Evolutionary conservation across 1,140 invertebrate species (phyloP), one percentile per base, ranked within the genome.

Genomic region (Nasonia longicornis): DNA sequence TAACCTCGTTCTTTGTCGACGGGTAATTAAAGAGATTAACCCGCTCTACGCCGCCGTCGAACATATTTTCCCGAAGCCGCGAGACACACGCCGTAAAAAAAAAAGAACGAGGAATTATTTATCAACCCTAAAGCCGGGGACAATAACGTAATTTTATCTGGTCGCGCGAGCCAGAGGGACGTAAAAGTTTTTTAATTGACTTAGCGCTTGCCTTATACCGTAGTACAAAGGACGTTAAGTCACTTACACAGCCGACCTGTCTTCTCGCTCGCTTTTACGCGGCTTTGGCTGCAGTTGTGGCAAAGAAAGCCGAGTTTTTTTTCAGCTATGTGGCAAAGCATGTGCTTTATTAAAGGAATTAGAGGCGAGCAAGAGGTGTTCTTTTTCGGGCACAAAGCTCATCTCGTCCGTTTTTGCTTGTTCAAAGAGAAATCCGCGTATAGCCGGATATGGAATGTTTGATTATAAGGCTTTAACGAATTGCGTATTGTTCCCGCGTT

Each of bases 341-440:
- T 70, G 63, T 71, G 52, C 38, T 82, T 77, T 77, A 77, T 73
- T 77, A 77, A 77, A 81, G 29, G 26, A 48, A 77, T 81, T 81
- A 77, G 66, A 81, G 77, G 72, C 45, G 31, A 77, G 48, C 45
- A n/a, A 4, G n/a, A 4, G 7, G 7, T 42, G 58, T 64, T n/a
- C 35, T 72, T 72, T 45, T 22, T 58, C 29, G 58, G 22, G 20
- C 3, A 38, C 74, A 64, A 38, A 38, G 29, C 16, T 6, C n/a
- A 58, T 14, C 0, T 29, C 12, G 31, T 26, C 70, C 35, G 38
- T 20, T 31, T 71, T 42, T n/a, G 52, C 45, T 48, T 48, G 20
- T 3, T 20, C 52, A 58, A 58, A 7, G 20, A 16, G 20, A n/a
- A 58, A 58, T 58, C 52, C 45, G 45, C 45, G 45, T 48, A 45